A percentile compares a stretch with the other conserved stretches of the same genome.
These are phyloP conservation scores for Tribolium madens DNA, from an alignment of 1,140 invertebrate genomes.

Conservation along the genomic window DNA sequence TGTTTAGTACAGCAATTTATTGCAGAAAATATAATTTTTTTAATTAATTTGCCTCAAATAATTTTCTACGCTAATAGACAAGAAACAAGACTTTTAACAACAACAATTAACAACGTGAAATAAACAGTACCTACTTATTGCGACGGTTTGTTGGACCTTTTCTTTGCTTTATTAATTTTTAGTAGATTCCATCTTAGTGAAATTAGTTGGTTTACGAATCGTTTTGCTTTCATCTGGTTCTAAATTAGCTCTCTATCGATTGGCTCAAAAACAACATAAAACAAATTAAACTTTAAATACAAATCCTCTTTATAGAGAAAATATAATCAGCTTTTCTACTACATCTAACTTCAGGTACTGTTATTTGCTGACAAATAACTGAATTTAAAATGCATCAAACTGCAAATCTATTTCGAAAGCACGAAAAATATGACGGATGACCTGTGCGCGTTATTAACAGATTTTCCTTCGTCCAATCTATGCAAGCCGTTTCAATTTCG, in stretches of 20 bases:
- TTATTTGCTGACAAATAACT: constrained; percentile 15
- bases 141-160: too few relatives aligned
- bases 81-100: too few relatives aligned
- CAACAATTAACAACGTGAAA: too few relatives aligned
- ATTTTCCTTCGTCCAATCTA: background rate
- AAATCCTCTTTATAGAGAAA: background rate
- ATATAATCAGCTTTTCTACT: constrained; percentile 1
- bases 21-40: too few relatives aligned
- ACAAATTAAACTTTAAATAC: constrained; percentile 6
- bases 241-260: background rate
- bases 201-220: background rate
- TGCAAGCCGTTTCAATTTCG: constrained; percentile 5
- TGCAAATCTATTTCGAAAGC: background rate
- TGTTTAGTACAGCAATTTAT: too few relatives aligned
- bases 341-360: background rate
- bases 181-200: background rate
- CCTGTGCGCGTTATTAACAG: too few relatives aligned
- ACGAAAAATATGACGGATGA: background rate
- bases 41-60: too few relatives aligned
- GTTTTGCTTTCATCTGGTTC: background rate
- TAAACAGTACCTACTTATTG: too few relatives aligned
- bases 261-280: background rate
- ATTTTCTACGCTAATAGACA: too few relatives aligned
- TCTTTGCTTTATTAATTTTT: too few relatives aligned
- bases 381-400: constrained; percentile 1